Evolutionary conservation across 2,113 vertebrate genomes (phyloP), one percentile per base, ranked within the genome.

Genomic region (Thalassoma bifasciatum): DNA sequence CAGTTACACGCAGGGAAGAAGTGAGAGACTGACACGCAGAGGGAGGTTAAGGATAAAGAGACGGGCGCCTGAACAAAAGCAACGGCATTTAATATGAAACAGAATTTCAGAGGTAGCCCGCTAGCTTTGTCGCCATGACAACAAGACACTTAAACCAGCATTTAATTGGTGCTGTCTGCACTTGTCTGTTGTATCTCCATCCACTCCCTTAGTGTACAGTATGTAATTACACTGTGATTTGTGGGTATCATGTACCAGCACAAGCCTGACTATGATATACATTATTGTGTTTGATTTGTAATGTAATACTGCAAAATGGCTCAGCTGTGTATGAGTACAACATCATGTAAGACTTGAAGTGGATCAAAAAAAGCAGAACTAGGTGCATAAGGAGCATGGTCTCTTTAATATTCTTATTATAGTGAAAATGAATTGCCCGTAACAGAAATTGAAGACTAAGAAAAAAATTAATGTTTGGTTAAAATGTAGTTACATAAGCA

Each of bases 51-150:
- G 66, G 77, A 82, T 69, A 65, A 85, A 62, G 72, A 84, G 81
- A 79, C 19, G 10, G 60, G 57, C 66, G 52, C 66, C 58, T 66
- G 56, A 81, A 89, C 82, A 88, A 87, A 91, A 87, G 82, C 76
- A 53, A 75, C 50, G 36, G 75, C 84, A 44, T 89, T 90, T 75
- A 68, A 85, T 84, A 84, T 81, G 64, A 89, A 90, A 88, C 71
- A 67, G 71, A 88, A 91, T 91, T 92, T 90, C 86, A 85, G 87
- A 89, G 89, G 84, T 91, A 69, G 77, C 60, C 77, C 62, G 65
- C 71, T 79, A 77, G 83, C 67, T 90, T 85, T 64, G 92, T 94
- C 86, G 36, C 92, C 86, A 93, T 93, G 90, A 93, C 90, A 92
- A 94, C 92, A 82, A 80, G 87, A 90, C 87, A 86, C 89, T 91